Base-by-base conservation (phyloP, 1,140 invertebrate species). In the Teleogryllus occipitalis region DNA sequence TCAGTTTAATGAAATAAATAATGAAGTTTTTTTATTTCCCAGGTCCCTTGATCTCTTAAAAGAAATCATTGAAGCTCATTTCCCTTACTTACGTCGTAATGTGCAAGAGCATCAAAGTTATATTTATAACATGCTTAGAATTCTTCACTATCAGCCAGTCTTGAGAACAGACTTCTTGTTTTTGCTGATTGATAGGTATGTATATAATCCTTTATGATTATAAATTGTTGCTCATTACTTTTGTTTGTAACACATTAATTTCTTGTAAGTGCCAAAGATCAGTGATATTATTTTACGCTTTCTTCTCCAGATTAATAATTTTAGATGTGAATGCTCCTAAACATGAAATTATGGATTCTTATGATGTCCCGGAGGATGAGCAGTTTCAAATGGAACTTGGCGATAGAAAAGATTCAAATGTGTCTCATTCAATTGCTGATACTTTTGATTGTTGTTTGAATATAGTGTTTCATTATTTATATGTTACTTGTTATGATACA, bases 101-200 rank as follows among this genome's bases (percentile, higher is more conserved):
- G 83, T 86, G 6, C 87, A 90, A 75, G 82, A 83, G 79, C 81
- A 83, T 21, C 76, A 77, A 76, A 22, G 21, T 47, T 83, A 80
- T 77, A 15, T 81, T 21, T 81, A 80, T 76, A 83, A 83, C 82
- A 82, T 94, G 27, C 84, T 95, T 10, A 86, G 88, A 84, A 86
- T 94, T 54, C 83, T 89, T 15, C 85, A 90, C 39, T 94, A 94
- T 84, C 88, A 91, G 78, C 90, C 92, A 48, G 84, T 86, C 21
- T 85, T 91, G 74, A 86, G 89, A 79, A 85, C 86, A 78, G 86
- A 90, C 22, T 88, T 94, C 76, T 83, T 95, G 15, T 86, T 88
- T 81, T 85, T 94, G 81, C 88, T 94, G 79, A 88, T 93, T 83
- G 89, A 91, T 79, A 93, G 90, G 90, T 93, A 87, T 87, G 83